These are phyloP conservation scores for Toxotes jaculatrix DNA, from an alignment of 2,113 vertebrate species.

Conservation along the genomic window DNA sequence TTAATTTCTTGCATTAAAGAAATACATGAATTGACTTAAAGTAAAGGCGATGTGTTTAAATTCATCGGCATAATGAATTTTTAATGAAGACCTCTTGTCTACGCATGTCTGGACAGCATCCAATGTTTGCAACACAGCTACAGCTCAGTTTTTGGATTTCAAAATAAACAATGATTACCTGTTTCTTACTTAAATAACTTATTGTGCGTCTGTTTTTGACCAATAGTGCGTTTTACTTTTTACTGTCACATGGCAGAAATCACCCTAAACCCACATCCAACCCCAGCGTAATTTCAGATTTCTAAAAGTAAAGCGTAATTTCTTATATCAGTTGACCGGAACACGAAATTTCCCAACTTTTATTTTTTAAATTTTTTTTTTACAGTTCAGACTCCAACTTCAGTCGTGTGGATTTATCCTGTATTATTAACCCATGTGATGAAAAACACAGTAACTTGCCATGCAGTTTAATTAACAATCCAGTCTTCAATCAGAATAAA, in stretches of 20 bases:
- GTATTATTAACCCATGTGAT: background rate
- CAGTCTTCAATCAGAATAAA: too few species aligned
- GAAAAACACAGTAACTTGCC: background rate
- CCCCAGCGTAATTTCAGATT: background rate
- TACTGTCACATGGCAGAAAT: background rate
- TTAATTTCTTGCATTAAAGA: slow-evolving; percentile 12
- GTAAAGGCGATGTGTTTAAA: slow-evolving; percentile 40
- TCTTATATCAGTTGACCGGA: too few species aligned
- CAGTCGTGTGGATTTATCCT: background rate
- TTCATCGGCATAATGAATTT: slow-evolving; percentile 58
- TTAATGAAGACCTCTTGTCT: slow-evolving; percentile 61
- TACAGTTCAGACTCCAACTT: background rate
- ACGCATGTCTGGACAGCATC: slow-evolving; percentile 46
- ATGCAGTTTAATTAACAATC: background rate
- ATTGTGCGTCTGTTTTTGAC: background rate
- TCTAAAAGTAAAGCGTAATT: background rate
- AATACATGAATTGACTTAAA: slow-evolving; percentile 3
- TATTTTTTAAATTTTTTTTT: background rate
- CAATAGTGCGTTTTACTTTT: background rate
- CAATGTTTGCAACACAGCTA: background rate
- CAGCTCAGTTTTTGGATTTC: slow-evolving; percentile 36
- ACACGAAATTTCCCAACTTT: background rate
- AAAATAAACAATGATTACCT: slow-evolving; percentile 16
- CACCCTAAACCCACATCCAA: background rate
- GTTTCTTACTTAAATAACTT: slow-evolving; percentile 14